These are phyloP conservation scores for Peribatodes rhomboidaria DNA, from an alignment of 2,888 invertebrate genomes.

Conservation along the genomic window DNA sequence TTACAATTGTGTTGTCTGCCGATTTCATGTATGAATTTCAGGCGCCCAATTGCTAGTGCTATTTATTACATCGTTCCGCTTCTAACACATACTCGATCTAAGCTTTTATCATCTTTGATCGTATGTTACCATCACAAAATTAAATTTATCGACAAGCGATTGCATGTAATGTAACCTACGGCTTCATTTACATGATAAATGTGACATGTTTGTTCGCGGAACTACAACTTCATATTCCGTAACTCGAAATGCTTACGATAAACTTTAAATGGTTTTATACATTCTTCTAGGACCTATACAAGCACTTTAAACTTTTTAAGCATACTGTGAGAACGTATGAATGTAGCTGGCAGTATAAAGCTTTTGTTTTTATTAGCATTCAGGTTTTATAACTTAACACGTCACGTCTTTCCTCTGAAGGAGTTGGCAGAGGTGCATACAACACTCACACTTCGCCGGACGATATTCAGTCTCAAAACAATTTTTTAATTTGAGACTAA, in stretches of 20 bases:
- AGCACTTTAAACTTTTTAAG: constrained; percentile 13
- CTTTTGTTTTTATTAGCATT: background rate
- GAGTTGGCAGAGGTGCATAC: too few relatives aligned
- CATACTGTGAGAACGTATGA: background rate
- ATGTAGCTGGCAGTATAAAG: background rate
- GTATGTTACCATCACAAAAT: background rate
- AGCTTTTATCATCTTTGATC: too few relatives aligned
- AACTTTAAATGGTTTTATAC: constrained; percentile 12
- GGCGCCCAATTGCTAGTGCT: too few relatives aligned
- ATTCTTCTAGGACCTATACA: background rate
- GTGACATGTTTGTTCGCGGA: constrained; percentile 1
- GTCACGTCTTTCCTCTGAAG: too few relatives aligned
- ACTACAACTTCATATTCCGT: constrained; percentile 2
- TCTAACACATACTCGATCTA: too few relatives aligned
- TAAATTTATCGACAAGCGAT: background rate
- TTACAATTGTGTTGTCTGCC: too few relatives aligned
- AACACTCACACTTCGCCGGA: too few relatives aligned
- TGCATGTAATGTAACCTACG: background rate
- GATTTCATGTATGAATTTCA: too few relatives aligned
- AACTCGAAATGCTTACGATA: background rate
- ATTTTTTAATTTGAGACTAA: too few relatives aligned
- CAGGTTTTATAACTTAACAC: too few relatives aligned
- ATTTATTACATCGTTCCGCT: too few relatives aligned
- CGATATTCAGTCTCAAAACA: too few relatives aligned
- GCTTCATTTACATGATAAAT: constrained; percentile 7